Evolutionary conservation across 2,797 vertebrate genomes (phyloP), one percentile per base, ranked within the genome.

Genomic region (Nannoperca obscura): DNA sequence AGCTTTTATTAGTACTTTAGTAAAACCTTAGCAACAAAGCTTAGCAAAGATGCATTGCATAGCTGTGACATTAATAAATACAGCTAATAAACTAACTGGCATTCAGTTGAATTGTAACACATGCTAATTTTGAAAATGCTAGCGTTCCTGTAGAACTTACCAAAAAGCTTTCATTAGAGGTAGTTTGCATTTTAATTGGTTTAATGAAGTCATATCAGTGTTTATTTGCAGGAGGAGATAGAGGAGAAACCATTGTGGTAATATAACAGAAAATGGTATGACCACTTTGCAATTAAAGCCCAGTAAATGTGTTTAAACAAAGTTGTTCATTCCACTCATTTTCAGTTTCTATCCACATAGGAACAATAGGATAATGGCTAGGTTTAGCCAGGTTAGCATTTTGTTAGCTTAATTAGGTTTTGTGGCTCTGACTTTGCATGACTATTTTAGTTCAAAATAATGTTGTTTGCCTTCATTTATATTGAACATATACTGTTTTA

Each of bases 401-500:
- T 55, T 42, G 34, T 77, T 50, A 50, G 2, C n/a, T 24, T 68
- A 47, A 65, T 71, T 46, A 46, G 27, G 11, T 61, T 60, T 67
- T 55, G 24, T 46, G 46, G 20, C 55, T 78, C 32, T n/a, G 20
- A 42, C 70, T 68, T n/a, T 68, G 40, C 67, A 36, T 46, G 42
- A 70, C 63, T 57, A 14, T 46, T 81, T 76, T n/a, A 27, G 22
- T 55, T 17, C 10, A 67, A 67, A 76, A 57, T 52, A 53, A 67
- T 10, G 20, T 20, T 59, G 47, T 78, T 83, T 79, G 7, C 24
- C 24, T 34, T 42, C 3, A 49, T 73, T 84, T 60, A 27, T 53
- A 65, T 47, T 64, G 10, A 73, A 72, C 32, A 61, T 75, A 75
- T 81, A 24, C 47, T 46, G 64, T 71, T 71, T 54, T 12, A 22